Base-by-base conservation (phyloP, 2,888 invertebrate species). In the Lymantria dispar region DNA sequence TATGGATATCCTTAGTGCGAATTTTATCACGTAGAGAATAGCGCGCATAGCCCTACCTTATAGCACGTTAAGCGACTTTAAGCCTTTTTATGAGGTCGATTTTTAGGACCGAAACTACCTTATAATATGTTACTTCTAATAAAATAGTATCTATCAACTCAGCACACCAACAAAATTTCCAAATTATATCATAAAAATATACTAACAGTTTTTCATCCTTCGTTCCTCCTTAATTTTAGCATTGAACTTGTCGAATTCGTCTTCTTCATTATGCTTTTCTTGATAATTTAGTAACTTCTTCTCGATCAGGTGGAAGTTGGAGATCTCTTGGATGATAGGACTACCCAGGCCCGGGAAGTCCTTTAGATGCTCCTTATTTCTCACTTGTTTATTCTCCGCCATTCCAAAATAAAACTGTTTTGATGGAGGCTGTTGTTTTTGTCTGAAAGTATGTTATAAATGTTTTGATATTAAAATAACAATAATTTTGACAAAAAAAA, bases 401-500 rank as follows among this genome's bases (percentile, higher is more conserved):
- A 96, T 96, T 37, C 96, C 96, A 72, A 96, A 96, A 83, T 96
- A 96, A 80, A 96, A 96, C 50, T 91, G 90, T 48, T 90, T 91
- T 0, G 89, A 89, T 44, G 90, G 90, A 2, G 82, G 71, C 15
- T 76, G 58, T 52, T 81, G 66, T 10, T 80, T 84, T 63, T 72
- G 74, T 48, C 86, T 88, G 65, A n/a, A 74, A 74, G 3, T 33
- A 10, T 2, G 8, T 10, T 33, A 33, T 2, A 1, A 22, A 22
- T 22, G 22, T 22, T 22, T 22, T 22, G 5, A 33, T 33, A 33
- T 5, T 33, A 7, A 10, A 10, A 33, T 33, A 33, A 33, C 2
- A 7, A 33, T 33, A 33, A 33, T 10, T 7, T 33, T 10, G 8
- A 8, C 30, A 30, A 30, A 33, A 2, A 10, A 7, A 33, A 33